Base-by-base conservation (phyloP, 2,113 vertebrate species). In the Crocuta crocuta region DNA sequence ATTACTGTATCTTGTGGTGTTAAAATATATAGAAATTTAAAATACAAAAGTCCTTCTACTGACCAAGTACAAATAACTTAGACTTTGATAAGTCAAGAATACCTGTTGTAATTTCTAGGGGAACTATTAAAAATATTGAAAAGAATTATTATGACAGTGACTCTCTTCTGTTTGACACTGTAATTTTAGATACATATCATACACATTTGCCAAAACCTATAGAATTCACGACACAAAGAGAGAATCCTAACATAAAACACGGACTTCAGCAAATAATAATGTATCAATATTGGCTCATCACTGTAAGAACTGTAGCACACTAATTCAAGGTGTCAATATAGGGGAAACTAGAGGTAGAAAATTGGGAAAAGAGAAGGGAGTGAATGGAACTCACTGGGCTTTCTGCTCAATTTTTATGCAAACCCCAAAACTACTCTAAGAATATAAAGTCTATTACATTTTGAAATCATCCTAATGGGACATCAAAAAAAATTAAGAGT, bases 21-120 rank as follows among this genome's bases (percentile, higher is more conserved):
- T 96, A 89, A 91, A 92, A 70, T 96, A 74, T 13, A 10, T 39
- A 92, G 17, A 79, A 7, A 80, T 76, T 96, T 53, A 94, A 89
- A 95, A 80, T 84, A 94, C 5, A 87, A 28, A 95, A 76, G 0
- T 93, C 63, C 7, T 92, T 71, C 19, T 58, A 65, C 13, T 84
- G 8, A 94, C 19, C 24, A n/a, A 16, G 11, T 23, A 83, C n/a
- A 93, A 93, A 96, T 81, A 94, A 95, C 55, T 91, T 55, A 79
- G 68, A 70, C 53, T 53, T 89, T 73, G 16, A 50, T 84, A 55
- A 82, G 2, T 90, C 43, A 88, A 76, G 21, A 71, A 45, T 71
- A 71, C 2, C 16, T 74, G 6, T 70, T 76, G 10, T 53, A 65
- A 89, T 79, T 21, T 79, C 39, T 83, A 79, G 31, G 65, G 31